Conservation (phyloP, 2,113 vertebrate genomes). For the Perca flavescens region DNA sequence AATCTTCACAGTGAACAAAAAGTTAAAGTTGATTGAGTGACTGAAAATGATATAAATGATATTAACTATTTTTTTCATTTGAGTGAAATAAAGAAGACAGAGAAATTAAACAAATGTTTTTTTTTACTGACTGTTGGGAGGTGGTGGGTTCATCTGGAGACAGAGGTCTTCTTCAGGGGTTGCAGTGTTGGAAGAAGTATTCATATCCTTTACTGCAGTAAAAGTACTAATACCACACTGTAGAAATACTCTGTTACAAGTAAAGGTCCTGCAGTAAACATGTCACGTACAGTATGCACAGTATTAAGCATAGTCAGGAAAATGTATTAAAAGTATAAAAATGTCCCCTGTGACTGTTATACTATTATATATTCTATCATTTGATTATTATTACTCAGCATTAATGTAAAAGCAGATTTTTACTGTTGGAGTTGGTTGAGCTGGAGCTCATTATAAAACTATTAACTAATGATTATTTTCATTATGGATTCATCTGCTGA, state of each 20-base stretch:
- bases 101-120: not conserved
- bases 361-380: no score
- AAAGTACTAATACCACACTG: not conserved
- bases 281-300: no score
- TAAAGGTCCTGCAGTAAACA: not conserved
- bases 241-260: not conserved
- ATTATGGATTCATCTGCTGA: not conserved
- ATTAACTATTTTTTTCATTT: not conserved
- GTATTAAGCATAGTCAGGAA: not conserved
- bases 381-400: no score
- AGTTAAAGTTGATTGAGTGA: not conserved
- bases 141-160: not conserved
- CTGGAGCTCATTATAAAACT: not conserved
- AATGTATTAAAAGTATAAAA: not conserved
- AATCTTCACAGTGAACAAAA: not conserved
- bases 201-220: not conserved
- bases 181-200: not conserved
- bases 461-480: not conserved
- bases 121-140: not conserved
- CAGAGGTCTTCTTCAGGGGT: not conserved
- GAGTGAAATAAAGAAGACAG: constrained; percentile 40
- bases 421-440: no score
- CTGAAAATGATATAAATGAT: not conserved
- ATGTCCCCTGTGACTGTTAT: not conserved
- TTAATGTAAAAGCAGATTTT: no score